phyloP scores from a whole-genome alignment of 2,113 vertebrate species.

The Cryptotis parvus region DNA sequence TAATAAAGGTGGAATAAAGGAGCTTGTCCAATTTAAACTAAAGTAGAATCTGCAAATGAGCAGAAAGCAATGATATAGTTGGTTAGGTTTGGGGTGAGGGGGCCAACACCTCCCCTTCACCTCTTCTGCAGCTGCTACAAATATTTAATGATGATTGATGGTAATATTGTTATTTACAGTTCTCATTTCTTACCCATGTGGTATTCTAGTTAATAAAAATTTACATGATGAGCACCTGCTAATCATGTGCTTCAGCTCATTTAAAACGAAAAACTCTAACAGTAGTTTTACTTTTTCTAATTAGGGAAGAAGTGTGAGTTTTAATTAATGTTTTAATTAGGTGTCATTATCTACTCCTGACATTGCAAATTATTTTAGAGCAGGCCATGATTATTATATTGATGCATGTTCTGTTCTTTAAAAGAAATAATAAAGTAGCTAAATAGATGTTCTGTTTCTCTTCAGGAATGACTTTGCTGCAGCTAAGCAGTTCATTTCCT shows the following conservation, averaged over 20 bases:
- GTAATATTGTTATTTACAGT: not conserved
- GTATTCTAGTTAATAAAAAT: conserved; percentile 3
- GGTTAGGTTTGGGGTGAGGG: not conserved
- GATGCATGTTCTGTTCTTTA: conserved; percentile 11
- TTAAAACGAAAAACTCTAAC: conserved; percentile 47
- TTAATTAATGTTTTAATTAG: conserved; percentile 76
- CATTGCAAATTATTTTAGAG: conserved; percentile 10
- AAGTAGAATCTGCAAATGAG: not conserved
- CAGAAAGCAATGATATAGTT: conserved; percentile 34
- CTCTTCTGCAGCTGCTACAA: not conserved
- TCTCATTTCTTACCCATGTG: conserved; percentile 3
- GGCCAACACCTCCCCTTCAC: not conserved
- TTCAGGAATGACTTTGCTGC: not conserved
- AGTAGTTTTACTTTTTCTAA: conserved; percentile 67
- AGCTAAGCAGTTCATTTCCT: not conserved
- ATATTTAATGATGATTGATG: conserved; percentile 43
- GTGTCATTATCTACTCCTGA: conserved; percentile 53
- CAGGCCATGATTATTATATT: conserved; percentile 42
- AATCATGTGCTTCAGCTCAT: conserved; percentile 67
- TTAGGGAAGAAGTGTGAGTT: conserved; percentile 58
- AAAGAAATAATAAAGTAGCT: not conserved
- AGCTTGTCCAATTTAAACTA: conserved; percentile 49
- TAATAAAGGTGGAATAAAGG: not conserved
- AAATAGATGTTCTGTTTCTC: not conserved
- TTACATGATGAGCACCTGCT: conserved; percentile 39